phyloP scores from a whole-genome alignment of 2,797 vertebrate species.

The Sitta carolinensis region DNA sequence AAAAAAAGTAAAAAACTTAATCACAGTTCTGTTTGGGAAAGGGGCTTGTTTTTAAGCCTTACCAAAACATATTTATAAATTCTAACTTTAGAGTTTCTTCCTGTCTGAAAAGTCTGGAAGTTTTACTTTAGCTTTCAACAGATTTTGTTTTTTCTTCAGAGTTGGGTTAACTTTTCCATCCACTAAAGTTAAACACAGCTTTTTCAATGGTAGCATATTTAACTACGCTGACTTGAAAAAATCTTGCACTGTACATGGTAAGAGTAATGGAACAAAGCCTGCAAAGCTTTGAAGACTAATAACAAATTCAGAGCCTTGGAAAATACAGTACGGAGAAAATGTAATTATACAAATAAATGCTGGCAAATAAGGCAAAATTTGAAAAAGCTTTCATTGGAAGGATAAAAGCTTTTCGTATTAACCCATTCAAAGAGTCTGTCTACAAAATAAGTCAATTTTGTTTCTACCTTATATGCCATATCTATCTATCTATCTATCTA shows the following conservation, averaged over 20 bases:
- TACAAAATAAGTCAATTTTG: neutral
- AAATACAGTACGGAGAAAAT: neutral
- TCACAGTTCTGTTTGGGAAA: neutral
- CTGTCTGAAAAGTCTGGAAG: neutral
- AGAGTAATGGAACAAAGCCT: neutral
- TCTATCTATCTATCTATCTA: no score
- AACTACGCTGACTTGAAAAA: neutral
- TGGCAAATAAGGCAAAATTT: neutral
- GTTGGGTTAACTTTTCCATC: neutral
- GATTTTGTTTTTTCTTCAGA: neutral
- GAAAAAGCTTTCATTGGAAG: neutral
- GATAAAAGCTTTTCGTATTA: neutral
- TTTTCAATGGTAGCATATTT: neutral
- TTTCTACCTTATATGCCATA: neutral
- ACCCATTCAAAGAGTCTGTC: neutral
- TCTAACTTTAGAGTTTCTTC: neutral
- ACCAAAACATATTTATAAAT: neutral
- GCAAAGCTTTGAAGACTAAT: neutral
- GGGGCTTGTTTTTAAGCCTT: neutral
- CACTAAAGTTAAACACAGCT: neutral
- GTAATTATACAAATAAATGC: neutral
- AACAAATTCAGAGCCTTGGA: neutral
- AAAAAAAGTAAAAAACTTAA: neutral
- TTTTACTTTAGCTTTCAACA: neutral
- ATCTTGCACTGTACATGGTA: neutral